A percentile compares a stretch with the other conserved stretches of the same genome.
These are phyloP conservation scores for Smithornis capensis DNA, from an alignment of 2,113 vertebrate species.

Conservation along the genomic window DNA sequence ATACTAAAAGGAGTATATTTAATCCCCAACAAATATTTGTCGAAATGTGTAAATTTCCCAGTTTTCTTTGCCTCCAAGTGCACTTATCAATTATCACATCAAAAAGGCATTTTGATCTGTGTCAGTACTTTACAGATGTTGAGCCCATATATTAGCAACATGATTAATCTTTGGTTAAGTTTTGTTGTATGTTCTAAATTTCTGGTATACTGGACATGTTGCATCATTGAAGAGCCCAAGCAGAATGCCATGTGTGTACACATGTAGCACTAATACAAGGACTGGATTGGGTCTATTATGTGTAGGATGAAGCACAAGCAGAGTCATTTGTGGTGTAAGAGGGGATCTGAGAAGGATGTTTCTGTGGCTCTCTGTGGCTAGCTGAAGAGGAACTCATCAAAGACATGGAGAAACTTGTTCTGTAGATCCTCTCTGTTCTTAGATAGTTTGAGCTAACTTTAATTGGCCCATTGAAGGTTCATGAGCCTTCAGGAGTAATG, in stretches of 20 bases:
- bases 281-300: background rate
- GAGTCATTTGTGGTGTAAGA: background rate
- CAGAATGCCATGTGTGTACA: fast-evolving
- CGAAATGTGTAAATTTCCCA: background rate
- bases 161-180: background rate
- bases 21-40: background rate
- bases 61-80: background rate
- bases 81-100: background rate
- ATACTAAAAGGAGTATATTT: background rate
- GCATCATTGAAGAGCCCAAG: background rate
- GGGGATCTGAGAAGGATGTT: background rate
- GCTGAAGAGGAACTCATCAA: background rate
- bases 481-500: background rate
- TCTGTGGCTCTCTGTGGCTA: background rate
- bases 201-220: background rate
- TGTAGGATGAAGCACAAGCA: background rate
- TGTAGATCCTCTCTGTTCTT: background rate
- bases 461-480: background rate
- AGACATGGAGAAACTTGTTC: background rate
- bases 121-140: background rate
- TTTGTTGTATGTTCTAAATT: background rate
- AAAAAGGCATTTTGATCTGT: background rate
- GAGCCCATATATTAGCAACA: fast-evolving
- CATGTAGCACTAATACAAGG: background rate
- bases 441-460: background rate